Conservation (phyloP, 2,888 invertebrate genomes). For the Latheticus oryzae region DNA sequence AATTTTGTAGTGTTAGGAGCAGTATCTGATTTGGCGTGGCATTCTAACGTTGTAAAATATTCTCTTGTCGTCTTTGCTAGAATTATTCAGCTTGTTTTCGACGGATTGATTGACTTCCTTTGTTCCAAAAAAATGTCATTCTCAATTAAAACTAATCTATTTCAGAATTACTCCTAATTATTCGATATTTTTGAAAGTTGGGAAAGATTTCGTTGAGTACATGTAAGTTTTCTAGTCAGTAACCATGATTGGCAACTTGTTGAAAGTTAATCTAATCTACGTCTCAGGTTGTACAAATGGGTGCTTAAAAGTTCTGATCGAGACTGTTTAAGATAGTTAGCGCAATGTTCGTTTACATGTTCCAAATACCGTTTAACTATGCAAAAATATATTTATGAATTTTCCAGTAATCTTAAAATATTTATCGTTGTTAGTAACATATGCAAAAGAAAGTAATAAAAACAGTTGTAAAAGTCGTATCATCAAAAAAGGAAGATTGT, state of each 20-base stretch:
- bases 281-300: constrained; percentile 5
- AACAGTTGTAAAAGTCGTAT: constrained; percentile 31
- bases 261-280: constrained; percentile 13
- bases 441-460: constrained; percentile 36
- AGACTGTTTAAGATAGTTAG: constrained; percentile 7
- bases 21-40: constrained; percentile 10
- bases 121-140: too few species aligned
- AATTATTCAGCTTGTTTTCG: too few species aligned
- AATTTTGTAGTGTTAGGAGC: constrained; percentile 16
- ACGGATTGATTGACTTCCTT: too few species aligned
- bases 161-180: too few species aligned
- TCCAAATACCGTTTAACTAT: constrained; percentile 17
- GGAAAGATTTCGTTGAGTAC: too few species aligned
- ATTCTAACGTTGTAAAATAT: neutral
- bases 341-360: constrained; percentile 6
- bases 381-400: constrained; percentile 31
- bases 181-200: too few species aligned
- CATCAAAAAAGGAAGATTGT: constrained; percentile 35
- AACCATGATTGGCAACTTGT: constrained; percentile 15
- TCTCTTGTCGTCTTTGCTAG: too few species aligned
- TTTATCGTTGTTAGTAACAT: constrained; percentile 37
- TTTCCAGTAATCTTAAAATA: constrained; percentile 33
- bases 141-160: too few species aligned
- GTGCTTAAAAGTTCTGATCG: constrained; percentile 12
- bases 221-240: constrained; percentile 1